Conservation (phyloP, 2,888 invertebrate species). For the Drosophila subquinaria region DNA sequence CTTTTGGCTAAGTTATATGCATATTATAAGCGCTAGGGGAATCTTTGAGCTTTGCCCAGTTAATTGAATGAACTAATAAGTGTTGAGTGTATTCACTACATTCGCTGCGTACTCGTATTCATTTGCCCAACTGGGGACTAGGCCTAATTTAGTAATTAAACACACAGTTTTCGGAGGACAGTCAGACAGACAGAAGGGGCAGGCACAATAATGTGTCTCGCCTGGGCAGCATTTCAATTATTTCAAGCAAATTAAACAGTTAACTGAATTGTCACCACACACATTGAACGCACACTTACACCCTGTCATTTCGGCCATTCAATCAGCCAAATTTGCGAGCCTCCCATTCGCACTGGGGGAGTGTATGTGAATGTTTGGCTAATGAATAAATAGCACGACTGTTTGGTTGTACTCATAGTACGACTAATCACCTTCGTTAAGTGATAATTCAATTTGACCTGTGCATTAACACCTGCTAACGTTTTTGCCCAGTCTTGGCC, state of each 20-base stretch:
- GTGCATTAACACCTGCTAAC: slow-evolving; percentile 74
- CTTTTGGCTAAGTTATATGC: slow-evolving; percentile 18
- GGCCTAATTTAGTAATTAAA: slow-evolving; percentile 79
- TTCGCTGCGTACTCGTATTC: slow-evolving; percentile 8
- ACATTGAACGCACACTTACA: slow-evolving; percentile 12
- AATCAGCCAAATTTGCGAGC: slow-evolving; percentile 59
- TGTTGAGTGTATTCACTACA: slow-evolving; percentile 24
- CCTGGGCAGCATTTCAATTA: slow-evolving; percentile 74
- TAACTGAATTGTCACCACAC: slow-evolving; percentile 77
- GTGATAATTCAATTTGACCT: slow-evolving; percentile 77
- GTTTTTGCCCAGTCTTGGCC: slow-evolving; percentile 46
- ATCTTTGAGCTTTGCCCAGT: slow-evolving; percentile 11
- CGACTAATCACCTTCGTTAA: slow-evolving; percentile 39
- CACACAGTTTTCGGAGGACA: slow-evolving; percentile 36
- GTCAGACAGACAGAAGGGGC: slow-evolving; percentile 1
- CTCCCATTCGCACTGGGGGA: slow-evolving; percentile 25
- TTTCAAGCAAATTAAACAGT: slow-evolving; percentile 80
- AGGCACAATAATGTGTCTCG: slow-evolving; percentile 50
- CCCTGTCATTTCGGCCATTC: slow-evolving; percentile 51
- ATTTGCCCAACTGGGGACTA: slow-evolving; percentile 13
- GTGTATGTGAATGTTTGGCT: slow-evolving; percentile 43
- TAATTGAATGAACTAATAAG: slow-evolving; percentile 54
- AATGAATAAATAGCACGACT: slow-evolving; percentile 69
- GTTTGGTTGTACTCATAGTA: slow-evolving; percentile 36
- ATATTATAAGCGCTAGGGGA: slow-evolving; percentile 14